Conservation (phyloP, 2,888 invertebrate genomes). For the Phaedon cochleariae region DNA sequence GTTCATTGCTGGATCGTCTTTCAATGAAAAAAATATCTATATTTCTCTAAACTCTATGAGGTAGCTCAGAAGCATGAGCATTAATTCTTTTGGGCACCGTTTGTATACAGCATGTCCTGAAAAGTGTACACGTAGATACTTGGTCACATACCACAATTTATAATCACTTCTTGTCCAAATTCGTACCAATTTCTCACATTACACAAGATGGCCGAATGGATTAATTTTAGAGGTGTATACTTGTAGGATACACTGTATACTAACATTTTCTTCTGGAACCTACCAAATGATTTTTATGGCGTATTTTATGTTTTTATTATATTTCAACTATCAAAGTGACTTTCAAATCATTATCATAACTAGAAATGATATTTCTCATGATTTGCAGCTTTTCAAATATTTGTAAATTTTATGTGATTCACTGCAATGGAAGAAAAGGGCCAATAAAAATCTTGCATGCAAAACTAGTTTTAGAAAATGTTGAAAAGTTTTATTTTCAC, state of each 20-base stretch:
- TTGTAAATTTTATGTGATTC: neutral
- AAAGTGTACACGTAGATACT: neutral
- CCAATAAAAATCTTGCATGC: neutral
- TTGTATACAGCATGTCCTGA: slow-evolving; percentile 8
- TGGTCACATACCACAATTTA: neutral
- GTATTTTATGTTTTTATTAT: neutral
- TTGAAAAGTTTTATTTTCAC: too few relatives aligned
- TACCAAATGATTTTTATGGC: neutral
- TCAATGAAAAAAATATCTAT: slow-evolving; percentile 25
- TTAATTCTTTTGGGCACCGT: neutral
- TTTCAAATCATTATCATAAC: too few relatives aligned
- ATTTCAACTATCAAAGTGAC: neutral
- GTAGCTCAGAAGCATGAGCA: neutral
- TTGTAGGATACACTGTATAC: neutral
- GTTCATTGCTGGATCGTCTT: slow-evolving; percentile 32
- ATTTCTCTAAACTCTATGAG: slow-evolving; percentile 24
- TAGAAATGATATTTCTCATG: too few relatives aligned
- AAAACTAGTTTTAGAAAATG: too few relatives aligned
- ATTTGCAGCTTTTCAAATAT: too few relatives aligned
- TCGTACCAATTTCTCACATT: neutral
- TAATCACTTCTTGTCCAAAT: neutral
- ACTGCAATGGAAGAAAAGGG: neutral
- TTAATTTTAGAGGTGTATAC: neutral
- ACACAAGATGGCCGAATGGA: neutral
- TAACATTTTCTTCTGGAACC: neutral